phyloP scores from a whole-genome alignment of 2,888 invertebrate species.

The Campopleginae sp. region DNA sequence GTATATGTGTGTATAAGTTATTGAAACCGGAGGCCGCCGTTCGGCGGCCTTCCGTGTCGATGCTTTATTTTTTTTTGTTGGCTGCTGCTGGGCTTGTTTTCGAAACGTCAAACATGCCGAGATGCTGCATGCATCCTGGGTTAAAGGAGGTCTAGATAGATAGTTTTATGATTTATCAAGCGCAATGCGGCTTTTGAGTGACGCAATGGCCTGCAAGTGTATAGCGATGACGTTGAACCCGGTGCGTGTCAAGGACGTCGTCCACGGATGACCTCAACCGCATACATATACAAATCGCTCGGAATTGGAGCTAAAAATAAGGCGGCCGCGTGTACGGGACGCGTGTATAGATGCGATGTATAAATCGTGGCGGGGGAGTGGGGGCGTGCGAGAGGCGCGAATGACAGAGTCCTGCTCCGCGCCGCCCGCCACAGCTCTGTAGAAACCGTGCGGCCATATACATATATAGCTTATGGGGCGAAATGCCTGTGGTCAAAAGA shows the following conservation, averaged over 20 bases:
- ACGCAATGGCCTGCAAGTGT: background rate
- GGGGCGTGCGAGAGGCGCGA: background rate
- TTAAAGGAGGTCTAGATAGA: no score
- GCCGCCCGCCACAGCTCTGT: no score
- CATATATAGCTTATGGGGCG: no score
- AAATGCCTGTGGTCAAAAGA: background rate
- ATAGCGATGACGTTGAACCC: background rate
- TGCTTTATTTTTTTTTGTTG: background rate
- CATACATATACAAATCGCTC: background rate
- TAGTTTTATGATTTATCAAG: no score
- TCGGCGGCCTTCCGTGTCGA: constrained; percentile 1
- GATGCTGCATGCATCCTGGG: no score
- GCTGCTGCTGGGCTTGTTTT: background rate
- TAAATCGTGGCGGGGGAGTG: background rate
- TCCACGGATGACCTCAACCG: background rate
- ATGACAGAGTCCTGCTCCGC: background rate
- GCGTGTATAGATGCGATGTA: background rate
- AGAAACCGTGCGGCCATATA: no score
- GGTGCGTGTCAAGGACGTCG: constrained; percentile 7
- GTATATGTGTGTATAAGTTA: no score
- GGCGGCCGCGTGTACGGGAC: background rate
- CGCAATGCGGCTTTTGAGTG: background rate
- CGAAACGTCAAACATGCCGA: background rate
- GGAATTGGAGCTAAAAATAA: background rate
- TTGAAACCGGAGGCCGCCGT: constrained; percentile 1